phyloP scores from a whole-genome alignment of 2,888 invertebrate species.

The Yponomeuta evonymella region DNA sequence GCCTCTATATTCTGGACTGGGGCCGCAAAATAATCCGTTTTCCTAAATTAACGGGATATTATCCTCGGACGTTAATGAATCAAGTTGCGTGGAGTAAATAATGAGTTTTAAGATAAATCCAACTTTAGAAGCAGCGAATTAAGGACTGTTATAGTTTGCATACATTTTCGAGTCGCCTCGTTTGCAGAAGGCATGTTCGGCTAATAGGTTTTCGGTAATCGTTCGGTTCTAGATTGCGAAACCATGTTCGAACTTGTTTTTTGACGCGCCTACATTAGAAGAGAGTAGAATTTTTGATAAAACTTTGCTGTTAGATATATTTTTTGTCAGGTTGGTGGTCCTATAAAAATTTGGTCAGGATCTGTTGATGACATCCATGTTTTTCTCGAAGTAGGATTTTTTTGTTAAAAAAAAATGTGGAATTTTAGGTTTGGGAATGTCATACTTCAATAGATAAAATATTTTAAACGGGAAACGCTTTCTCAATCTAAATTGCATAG shows the following conservation, averaged over 20 bases:
- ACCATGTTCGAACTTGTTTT: neutral
- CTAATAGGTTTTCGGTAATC: neutral
- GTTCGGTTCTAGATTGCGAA: neutral
- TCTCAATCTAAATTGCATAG: no score
- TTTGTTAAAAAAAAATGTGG: no score
- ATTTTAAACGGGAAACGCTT: no score
- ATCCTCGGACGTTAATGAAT: slow-evolving; percentile 12
- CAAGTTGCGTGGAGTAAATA: slow-evolving; percentile 8
- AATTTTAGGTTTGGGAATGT: no score
- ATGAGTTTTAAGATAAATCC: slow-evolving; percentile 11
- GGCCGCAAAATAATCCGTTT: neutral
- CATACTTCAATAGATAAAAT: no score
- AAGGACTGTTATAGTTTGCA: neutral
- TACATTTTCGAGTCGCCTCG: neutral
- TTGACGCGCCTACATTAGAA: neutral
- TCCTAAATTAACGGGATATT: slow-evolving; percentile 14
- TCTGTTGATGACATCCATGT: no score
- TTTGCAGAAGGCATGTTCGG: neutral
- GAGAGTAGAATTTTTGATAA: no score
- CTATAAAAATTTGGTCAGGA: no score
- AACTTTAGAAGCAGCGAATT: neutral
- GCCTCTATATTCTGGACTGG: neutral
- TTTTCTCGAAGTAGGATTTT: no score
- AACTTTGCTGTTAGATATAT: no score
- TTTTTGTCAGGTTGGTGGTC: no score